A percentile compares a stretch with the other conserved stretches of the same genome.
These are phyloP conservation scores for Coecobrya sp. DNA, from an alignment of 2,888 invertebrate species.

Conservation along the genomic window DNA sequence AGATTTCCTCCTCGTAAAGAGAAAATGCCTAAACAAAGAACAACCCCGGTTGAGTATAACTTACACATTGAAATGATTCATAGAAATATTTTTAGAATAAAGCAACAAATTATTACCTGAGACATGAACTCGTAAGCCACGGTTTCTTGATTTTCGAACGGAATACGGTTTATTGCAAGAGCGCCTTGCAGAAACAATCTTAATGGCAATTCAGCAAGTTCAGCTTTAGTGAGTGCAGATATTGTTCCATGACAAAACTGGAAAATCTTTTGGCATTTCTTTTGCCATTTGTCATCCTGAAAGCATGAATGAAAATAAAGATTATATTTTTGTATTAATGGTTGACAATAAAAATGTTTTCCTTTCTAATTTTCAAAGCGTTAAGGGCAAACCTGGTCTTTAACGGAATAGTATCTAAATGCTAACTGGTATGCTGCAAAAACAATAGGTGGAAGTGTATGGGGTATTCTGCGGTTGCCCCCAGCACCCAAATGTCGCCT, in stretches of 20 bases:
- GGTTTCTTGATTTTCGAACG: slow-evolving; percentile 98
- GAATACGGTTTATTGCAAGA: slow-evolving; percentile 96
- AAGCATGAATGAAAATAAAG: slow-evolving; percentile 40
- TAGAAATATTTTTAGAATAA: not conserved
- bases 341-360: too few species aligned
- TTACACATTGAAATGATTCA: slow-evolving; percentile 2
- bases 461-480: slow-evolving; percentile 95
- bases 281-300: slow-evolving; percentile 98
- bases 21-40: slow-evolving; percentile 93
- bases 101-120: slow-evolving; percentile 89
- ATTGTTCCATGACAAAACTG: slow-evolving; percentile 99
- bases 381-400: slow-evolving; percentile 90
- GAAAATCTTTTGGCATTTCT: slow-evolving; percentile 99
- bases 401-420: slow-evolving; percentile 93
- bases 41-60: too few species aligned
- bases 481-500: slow-evolving; percentile 97
- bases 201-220: slow-evolving; percentile 97
- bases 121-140: slow-evolving; percentile 99
- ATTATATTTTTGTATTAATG: slow-evolving; percentile 25
- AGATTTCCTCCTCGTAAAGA: slow-evolving; percentile 99
- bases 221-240: slow-evolving; percentile 97
- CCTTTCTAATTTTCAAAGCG: too few species aligned
- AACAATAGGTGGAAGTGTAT: slow-evolving; percentile 97
- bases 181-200: slow-evolving; percentile 98
- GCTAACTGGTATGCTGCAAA: slow-evolving; percentile 97